Evolutionary conservation across 2,888 invertebrate genomes (phyloP).

Genomic region (Thereva nobilitata): DNA sequence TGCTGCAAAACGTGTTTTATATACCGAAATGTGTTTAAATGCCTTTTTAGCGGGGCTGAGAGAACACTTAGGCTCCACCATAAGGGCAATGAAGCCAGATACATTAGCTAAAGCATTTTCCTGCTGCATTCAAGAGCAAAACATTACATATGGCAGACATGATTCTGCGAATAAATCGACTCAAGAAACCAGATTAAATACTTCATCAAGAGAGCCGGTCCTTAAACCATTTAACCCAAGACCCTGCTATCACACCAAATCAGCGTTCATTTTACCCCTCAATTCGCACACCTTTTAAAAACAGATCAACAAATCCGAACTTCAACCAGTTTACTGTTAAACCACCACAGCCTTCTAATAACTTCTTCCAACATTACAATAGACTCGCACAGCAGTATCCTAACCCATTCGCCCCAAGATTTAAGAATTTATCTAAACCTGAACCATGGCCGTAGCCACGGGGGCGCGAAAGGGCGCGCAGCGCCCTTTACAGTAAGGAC

Average conservation of each 20-base stretch:
- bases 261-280: too few relatives aligned
- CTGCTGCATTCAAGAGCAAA: constrained; percentile 43
- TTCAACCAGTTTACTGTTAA: too few relatives aligned
- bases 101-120: constrained; percentile 40
- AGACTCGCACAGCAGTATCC: not conserved
- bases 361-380: not conserved
- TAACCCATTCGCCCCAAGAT: not conserved
- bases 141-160: constrained; percentile 40
- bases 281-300: too few relatives aligned
- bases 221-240: too few relatives aligned
- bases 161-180: too few relatives aligned
- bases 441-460: too few relatives aligned
- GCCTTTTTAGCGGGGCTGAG: constrained; percentile 41
- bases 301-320: too few relatives aligned
- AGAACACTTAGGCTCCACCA: constrained; percentile 44
- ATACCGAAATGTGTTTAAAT: constrained; percentile 44
- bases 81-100: constrained; percentile 43
- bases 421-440: not conserved
- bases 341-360: not conserved
- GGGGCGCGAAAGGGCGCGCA: too few relatives aligned
- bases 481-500: too few relatives aligned
- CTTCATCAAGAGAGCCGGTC: too few relatives aligned
- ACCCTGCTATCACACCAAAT: too few relatives aligned
- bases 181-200: too few relatives aligned
- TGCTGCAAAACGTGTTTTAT: constrained; percentile 41